Evolutionary conservation across 2,888 invertebrate species (phyloP).

Genomic region (Dolichomitus sp.): DNA sequence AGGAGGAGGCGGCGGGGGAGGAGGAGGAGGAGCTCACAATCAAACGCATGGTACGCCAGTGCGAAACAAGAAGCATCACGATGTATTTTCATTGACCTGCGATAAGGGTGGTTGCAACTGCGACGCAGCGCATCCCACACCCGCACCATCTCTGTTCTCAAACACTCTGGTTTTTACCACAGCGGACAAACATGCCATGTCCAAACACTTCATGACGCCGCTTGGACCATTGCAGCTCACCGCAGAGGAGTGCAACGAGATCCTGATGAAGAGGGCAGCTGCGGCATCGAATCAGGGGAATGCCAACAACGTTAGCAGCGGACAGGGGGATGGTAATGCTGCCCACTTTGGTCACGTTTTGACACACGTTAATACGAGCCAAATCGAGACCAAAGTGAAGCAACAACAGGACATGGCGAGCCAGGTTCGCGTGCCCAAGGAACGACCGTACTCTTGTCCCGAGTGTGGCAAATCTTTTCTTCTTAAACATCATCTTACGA

Average conservation of each 20-base stretch:
- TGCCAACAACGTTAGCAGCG: constrained; percentile 81
- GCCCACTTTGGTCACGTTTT: constrained; percentile 84
- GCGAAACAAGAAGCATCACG: constrained; percentile 83
- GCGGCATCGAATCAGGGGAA: constrained; percentile 87
- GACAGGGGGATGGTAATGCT: constrained; percentile 79
- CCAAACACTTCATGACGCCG: constrained; percentile 91
- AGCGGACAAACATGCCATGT: constrained; percentile 84
- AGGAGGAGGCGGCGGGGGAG: constrained; percentile 2
- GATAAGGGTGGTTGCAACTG: constrained; percentile 85
- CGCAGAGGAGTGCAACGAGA: constrained; percentile 93
- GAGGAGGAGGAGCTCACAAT: constrained; percentile 73
- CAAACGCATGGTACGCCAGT: constrained; percentile 86
- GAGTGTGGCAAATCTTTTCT: constrained; percentile 95
- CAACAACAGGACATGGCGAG: constrained; percentile 89
- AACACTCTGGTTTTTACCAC: constrained; percentile 85
- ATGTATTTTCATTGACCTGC: constrained; percentile 83
- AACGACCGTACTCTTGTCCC: constrained; percentile 93
- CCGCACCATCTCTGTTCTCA: constrained; percentile 83
- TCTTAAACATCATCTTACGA: constrained; percentile 94
- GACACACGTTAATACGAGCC: constrained; percentile 86
- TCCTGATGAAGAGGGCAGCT: constrained; percentile 91
- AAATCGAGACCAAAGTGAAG: constrained; percentile 87
- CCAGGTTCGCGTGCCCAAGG: constrained; percentile 88
- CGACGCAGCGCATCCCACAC: constrained; percentile 82
- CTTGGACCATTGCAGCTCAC: constrained; percentile 92